phyloP scores from a whole-genome alignment of 1,140 invertebrate species.

The Drosophila ercepeae region DNA sequence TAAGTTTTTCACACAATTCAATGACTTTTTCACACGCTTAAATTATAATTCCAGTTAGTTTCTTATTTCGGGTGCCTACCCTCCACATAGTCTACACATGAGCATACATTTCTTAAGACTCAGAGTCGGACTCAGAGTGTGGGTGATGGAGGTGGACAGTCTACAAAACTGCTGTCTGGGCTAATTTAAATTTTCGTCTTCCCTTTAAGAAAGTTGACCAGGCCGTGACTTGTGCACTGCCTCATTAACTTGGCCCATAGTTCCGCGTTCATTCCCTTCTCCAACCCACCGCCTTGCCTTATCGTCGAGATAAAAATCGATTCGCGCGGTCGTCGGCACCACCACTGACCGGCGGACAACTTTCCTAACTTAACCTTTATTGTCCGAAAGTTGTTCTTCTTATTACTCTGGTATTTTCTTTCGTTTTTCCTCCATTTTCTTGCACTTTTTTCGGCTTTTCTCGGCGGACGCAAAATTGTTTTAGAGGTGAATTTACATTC shows the following conservation, averaged over 20 bases:
- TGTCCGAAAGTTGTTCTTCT: constrained; percentile 82
- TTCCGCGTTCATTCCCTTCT: constrained; percentile 11
- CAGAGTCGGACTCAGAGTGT: not conserved
- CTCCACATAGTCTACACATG: constrained; percentile 53
- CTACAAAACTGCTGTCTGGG: constrained; percentile 54
- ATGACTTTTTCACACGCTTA: constrained; percentile 78
- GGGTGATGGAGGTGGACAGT: not conserved
- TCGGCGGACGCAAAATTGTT: constrained; percentile 18
- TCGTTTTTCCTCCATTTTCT: constrained; percentile 49
- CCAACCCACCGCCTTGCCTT: constrained; percentile 8
- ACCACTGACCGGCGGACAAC: constrained; percentile 59
- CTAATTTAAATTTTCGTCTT: constrained; percentile 75
- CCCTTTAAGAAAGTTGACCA: constrained; percentile 75
- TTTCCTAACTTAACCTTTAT: constrained; percentile 82
- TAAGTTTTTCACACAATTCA: constrained; percentile 76
- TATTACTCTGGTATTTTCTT: constrained; percentile 50
- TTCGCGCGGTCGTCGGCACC: constrained; percentile 75
- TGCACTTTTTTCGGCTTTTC: constrained; percentile 48
- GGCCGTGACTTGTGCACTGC: constrained; percentile 69
- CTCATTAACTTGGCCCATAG: constrained; percentile 79
- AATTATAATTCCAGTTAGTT: constrained; percentile 79
- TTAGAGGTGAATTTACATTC: constrained; percentile 70
- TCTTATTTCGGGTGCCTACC: constrained; percentile 51
- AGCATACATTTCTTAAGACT: constrained; percentile 56
- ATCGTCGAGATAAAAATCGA: constrained; percentile 74